These are phyloP conservation scores for Chloroceryle amazona DNA, from an alignment of 2,797 vertebrate genomes.

Conservation along the genomic window DNA sequence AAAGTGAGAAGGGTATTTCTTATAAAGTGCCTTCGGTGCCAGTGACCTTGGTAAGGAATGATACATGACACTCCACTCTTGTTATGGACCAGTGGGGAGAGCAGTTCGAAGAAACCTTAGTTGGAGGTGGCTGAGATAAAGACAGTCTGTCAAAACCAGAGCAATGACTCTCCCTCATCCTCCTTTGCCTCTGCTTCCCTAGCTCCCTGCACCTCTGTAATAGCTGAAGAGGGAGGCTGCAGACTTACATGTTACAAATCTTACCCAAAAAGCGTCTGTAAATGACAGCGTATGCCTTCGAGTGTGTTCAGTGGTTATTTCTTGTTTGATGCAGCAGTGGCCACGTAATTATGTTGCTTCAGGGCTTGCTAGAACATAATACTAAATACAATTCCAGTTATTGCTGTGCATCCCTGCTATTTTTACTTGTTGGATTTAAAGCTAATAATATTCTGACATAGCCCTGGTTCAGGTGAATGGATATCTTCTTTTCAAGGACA, in stretches of 20 bases:
- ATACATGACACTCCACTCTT: background rate
- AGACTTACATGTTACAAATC: background rate
- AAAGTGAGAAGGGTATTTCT: background rate
- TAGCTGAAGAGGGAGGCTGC: background rate
- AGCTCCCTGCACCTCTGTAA: background rate
- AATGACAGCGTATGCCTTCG: background rate
- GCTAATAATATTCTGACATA: background rate
- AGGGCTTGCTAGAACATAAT: background rate
- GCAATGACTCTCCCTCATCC: background rate
- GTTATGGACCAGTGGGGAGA: background rate
- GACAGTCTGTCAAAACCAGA: background rate
- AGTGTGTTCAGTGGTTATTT: background rate
- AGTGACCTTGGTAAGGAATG: background rate
- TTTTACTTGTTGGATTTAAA: constrained; percentile 13
- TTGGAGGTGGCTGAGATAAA: background rate
- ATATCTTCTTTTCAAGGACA: background rate
- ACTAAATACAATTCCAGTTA: constrained; percentile 2
- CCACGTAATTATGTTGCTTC: background rate
- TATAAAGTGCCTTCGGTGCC: background rate
- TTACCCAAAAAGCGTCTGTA: background rate
- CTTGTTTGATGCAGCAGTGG: background rate
- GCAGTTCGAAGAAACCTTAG: background rate
- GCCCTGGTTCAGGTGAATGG: background rate
- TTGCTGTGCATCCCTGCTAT: background rate
- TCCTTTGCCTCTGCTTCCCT: background rate